These are phyloP conservation scores for Octomys mimax DNA, from an alignment of 2,797 vertebrate species.

Conservation along the genomic window DNA sequence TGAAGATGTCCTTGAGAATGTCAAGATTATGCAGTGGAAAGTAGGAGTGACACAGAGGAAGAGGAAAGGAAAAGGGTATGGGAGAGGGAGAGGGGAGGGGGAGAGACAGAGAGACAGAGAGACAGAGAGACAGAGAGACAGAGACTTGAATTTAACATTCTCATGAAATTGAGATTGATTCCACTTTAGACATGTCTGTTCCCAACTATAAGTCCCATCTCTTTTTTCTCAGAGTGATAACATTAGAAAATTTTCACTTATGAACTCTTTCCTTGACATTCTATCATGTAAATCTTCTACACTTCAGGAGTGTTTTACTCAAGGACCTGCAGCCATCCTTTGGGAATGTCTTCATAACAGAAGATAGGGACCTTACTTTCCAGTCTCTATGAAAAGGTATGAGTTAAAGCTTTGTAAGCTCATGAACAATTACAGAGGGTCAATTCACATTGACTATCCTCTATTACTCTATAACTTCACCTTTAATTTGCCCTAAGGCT, in stretches of 20 bases:
- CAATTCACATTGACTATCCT: not conserved
- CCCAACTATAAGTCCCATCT: not conserved
- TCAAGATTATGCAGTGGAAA: not conserved
- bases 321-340: not conserved
- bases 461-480: not conserved
- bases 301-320: not conserved
- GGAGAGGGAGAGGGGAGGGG: not conserved
- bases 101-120: not conserved
- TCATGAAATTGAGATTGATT: not conserved
- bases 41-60: not conserved
- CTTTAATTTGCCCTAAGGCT: not conserved
- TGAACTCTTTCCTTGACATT: not conserved
- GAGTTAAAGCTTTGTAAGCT: not conserved
- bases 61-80: not conserved
- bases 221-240: not conserved
- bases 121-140: not conserved
- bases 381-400: not conserved
- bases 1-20: not conserved
- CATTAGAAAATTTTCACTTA: not conserved
- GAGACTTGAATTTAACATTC: not conserved
- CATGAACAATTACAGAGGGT: not conserved
- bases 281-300: not conserved
- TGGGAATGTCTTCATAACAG: not conserved
- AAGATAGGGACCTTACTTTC: not conserved
- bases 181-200: not conserved